Evolutionary conservation across 1,140 invertebrate species (phyloP), one percentile per base, ranked within the genome.

Genomic region (Drosophila punjabiensis): DNA sequence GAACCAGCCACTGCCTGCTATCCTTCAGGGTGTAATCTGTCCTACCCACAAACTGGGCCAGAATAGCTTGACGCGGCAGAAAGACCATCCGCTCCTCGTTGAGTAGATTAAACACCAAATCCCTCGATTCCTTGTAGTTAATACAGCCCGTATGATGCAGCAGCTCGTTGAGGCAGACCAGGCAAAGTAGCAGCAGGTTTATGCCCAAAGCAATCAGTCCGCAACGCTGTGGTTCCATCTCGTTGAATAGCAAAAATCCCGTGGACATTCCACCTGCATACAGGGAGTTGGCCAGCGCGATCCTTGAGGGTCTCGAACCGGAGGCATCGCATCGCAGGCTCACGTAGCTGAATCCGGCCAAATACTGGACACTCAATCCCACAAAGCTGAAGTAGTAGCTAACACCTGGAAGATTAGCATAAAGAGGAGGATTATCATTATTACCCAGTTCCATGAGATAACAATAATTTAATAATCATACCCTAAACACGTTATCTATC

Each of bases 361-460:
- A 53, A 10, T 81, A 90, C 24, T 91, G 59, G 0, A 87, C 83
- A 39, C 85, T 70, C 24, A 84, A 41, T n/a, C 91, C 85, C 32
- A 87, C 77, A 41, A 89, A 92, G 56, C 75, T 82, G 30, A 92
- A 92, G 74, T 92, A 92, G 59, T 87, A 91, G 63, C 79, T 91
- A 43, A 92, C 77, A 16, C 75, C 91, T 92, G 41, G 5, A 1
- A n/a, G 28, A 50, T 28, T 30, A 11, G 32, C 60, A 32, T 2
- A 1, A 35, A 60, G 30, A 37, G 11, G 63, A 11, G 13, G 8
- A 67, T 41, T 58, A 18, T 24, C 39, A 18, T 11, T 10, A n/a
- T n/a, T n/a, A n/a, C n/a, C 13, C 10, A 4, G 10, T 10, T 20
- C 20, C 8, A 24, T 9, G 18, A 37, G 53, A 37, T 58, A 58